Evolutionary conservation across 2,888 invertebrate species (phyloP), one percentile per base, ranked within the genome.

Genomic region (Lathronympha strigana): DNA sequence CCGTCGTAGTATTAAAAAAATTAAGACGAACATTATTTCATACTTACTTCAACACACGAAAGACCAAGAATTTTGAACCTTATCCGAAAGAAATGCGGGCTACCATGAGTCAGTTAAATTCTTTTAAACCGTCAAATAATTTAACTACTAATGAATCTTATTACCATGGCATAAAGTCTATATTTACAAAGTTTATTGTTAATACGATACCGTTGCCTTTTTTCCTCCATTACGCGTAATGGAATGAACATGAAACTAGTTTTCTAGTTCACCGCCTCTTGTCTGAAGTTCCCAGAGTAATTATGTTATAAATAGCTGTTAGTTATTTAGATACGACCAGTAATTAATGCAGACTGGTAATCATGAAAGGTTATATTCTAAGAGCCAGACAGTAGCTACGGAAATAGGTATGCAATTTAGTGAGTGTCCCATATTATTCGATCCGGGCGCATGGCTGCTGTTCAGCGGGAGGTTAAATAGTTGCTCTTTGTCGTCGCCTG

Each of bases 241-340:
- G 50, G 21, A n/a, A 51, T n/a, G 31, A 4, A 25, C 33, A 15
- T 45, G n/a, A 13, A 31, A 63, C 57, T 43, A 58, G 40, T 63
- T 63, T 63, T 63, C 43, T 43, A 57, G 57, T 28, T 40, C 63
- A 50, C 38, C 54, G 62, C 43, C 40, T 23, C 49, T 61, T 53
- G 40, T 5, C n/a, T 47, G 31, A 50, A 40, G 13, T 36, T 49
- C 54, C 38, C 62, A 38, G 61, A 25, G 23, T 36, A 53, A 53
- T 33, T 53, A 38, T n/a, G 28, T 51, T 51, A 54, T 62, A 47
- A 43, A 40, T 40, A 57, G 57, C 43, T 40, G 40, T 19, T 57
- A 45, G 57, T 54, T 54, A 38, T 15, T 15, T 25, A 21, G 40
- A 8, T 1, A 45, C 11, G 45, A 47, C 47, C 4, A 23, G 47